Evolutionary conservation across 2,797 vertebrate genomes (phyloP).

Genomic region (Kryptolebias ocellatus): DNA sequence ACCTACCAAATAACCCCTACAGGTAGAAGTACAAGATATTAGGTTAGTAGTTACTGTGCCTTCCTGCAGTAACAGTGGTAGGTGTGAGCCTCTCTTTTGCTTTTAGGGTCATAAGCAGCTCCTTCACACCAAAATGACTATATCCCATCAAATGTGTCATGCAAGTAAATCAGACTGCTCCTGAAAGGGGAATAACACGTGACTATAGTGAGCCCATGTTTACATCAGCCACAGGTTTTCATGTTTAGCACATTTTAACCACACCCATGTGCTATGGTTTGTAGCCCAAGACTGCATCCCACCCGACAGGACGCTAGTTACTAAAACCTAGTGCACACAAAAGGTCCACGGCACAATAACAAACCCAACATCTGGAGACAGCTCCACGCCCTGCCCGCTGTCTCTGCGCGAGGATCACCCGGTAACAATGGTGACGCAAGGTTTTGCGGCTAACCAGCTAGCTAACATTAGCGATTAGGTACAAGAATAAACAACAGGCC

Average conservation of each 20-base stretch:
- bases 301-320: background rate
- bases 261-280: conserved; percentile 69
- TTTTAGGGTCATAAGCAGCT: conserved; percentile 46
- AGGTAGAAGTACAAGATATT: background rate
- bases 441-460: conserved; percentile 63
- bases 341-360: conserved; percentile 8
- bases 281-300: conserved; percentile 1
- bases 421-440: conserved; percentile 81
- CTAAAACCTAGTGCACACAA: background rate
- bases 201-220: background rate
- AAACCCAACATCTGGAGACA: conserved; percentile 43
- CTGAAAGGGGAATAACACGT: background rate
- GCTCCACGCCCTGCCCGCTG: conserved; percentile 59
- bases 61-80: conserved; percentile 19
- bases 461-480: conserved; percentile 62
- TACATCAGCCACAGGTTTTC: background rate
- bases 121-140: conserved; percentile 1
- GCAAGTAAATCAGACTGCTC: background rate
- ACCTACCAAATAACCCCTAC: too few relatives aligned
- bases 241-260: conserved; percentile 43
- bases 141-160: background rate
- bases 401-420: conserved; percentile 33
- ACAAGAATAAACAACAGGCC: conserved; percentile 52
- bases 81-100: conserved; percentile 50
- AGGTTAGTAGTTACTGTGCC: conserved; percentile 7